These are phyloP conservation scores for Zoanthus sociatus DNA, from an alignment of 92 coral and sea anemone genomes.

Conservation along the genomic window DNA sequence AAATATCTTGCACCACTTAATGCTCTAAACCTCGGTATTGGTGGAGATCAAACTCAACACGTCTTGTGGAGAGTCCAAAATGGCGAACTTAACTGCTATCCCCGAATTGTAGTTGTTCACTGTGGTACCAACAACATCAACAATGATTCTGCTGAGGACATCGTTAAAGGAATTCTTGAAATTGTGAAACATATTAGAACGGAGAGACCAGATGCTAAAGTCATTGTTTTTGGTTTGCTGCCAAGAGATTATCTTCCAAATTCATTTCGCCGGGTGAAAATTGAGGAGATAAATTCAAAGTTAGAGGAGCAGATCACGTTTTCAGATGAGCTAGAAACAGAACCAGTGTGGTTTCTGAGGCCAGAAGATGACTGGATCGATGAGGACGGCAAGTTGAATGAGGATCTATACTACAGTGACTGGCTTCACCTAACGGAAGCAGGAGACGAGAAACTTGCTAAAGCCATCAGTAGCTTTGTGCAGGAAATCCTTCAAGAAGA, in stretches of 20 bases:
- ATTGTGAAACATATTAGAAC: conserved; percentile 80
- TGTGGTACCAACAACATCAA: conserved; percentile 96
- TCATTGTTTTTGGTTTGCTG: conserved; percentile 85
- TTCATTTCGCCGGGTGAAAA: conserved; percentile 70
- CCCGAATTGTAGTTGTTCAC: conserved; percentile 84
- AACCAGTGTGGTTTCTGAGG: conserved; percentile 80
- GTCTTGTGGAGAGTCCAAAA: conserved; percentile 95
- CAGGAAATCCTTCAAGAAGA: conserved; percentile 61
- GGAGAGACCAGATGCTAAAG: conserved; percentile 69
- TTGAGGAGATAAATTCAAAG: conserved; percentile 75
- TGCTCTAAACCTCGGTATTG: conserved; percentile 90
- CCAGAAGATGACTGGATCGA: conserved; percentile 93
- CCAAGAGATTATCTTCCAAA: conserved; percentile 86
- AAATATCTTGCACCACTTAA: conserved; percentile 79
- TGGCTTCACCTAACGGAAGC: conserved; percentile 86
- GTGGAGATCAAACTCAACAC: conserved; percentile 97
- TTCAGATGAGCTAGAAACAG: conserved; percentile 78
- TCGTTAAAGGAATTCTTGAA: conserved; percentile 86
- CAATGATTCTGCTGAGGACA: conserved; percentile 84
- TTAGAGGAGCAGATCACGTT: conserved; percentile 87
- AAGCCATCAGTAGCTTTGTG: conserved; percentile 71
- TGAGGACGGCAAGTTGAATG: conserved; percentile 75
- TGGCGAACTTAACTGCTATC: conserved; percentile 86
- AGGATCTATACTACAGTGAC: conserved; percentile 84
- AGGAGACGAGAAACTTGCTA: conserved; percentile 95